Evolutionary conservation across 1,140 invertebrate genomes (phyloP).

Genomic region (Drosophila neocordata): DNA sequence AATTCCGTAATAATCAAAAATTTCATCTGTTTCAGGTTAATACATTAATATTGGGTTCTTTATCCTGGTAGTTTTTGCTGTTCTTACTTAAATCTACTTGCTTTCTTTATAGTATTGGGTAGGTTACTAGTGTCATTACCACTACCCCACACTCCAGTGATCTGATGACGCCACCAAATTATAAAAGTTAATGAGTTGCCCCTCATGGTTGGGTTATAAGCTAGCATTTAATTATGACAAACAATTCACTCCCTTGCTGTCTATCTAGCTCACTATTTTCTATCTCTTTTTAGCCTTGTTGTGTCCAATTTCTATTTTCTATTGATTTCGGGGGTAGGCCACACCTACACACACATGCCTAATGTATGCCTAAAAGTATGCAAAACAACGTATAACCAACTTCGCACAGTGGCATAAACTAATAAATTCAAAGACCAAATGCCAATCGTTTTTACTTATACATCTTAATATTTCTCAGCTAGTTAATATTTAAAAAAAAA

Average conservation of each 20-base stretch:
- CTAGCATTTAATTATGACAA: constrained; percentile 12
- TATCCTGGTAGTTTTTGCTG: constrained; percentile 23
- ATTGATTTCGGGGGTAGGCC: constrained; percentile 45
- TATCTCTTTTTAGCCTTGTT: background rate
- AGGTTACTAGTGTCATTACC: constrained; percentile 72
- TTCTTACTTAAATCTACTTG: constrained; percentile 15
- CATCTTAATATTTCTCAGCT: too few species aligned
- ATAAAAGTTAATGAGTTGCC: constrained; percentile 39
- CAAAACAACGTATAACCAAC: constrained; percentile 35
- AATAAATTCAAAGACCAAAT: too few species aligned
- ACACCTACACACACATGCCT: constrained; percentile 9
- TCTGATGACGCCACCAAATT: constrained; percentile 45
- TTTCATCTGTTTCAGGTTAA: constrained; percentile 42
- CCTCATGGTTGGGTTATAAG: constrained; percentile 11
- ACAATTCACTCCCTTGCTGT: background rate
- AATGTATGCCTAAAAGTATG: constrained; percentile 41
- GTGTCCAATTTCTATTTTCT: constrained; percentile 14
- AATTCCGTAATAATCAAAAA: constrained; percentile 20
- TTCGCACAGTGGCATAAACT: constrained; percentile 26
- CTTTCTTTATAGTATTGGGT: constrained; percentile 22
- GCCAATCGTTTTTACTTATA: too few species aligned
- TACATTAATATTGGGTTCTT: constrained; percentile 57
- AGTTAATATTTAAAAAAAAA: too few species aligned
- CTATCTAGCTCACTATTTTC: background rate
- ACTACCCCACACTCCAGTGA: background rate